Base-by-base conservation (phyloP, 2,113 vertebrate species). In the Motacilla tschutschensis region DNA sequence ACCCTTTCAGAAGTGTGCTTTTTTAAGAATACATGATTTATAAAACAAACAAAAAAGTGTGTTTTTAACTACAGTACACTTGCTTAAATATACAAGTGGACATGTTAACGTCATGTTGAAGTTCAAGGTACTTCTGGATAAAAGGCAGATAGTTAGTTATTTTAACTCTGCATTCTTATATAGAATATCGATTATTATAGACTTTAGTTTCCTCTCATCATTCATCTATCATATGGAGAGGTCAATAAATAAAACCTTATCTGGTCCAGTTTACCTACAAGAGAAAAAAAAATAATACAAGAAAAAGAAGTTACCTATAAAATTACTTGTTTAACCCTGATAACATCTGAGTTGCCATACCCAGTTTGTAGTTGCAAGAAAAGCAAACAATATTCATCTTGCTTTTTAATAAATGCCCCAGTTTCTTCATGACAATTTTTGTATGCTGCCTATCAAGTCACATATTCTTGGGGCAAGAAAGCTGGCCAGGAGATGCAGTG, bases 1-100 rank as follows among this genome's bases (percentile, higher is more conserved):
- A 75, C 84, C 87, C 86, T 78, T 90, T 89, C 66, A n/a, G 57
- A 96, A 96, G 91, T 97, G 96, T 97, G 97, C 97, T 97, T 95
- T 90, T 95, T 89, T 92, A 94, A 93, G 65, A 81, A 93, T 93
- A 93, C 29, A 64, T 86, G 67, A 78, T 78, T 95, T 95, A 92
- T 58, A 88, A 90, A 92, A 91, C 54, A 73, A 93, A 79, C 64
- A 86, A 79, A 65, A 72, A 75, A 74, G 33, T 47, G 75, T 92
- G 43, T 17, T 86, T 89, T 79, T 87, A 82, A 75, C 91, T 87
- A 85, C 71, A 94, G 91, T 91, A 67, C 90, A 94, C 91, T 79
- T 93, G 91, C 73, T 83, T 69, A 94, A 94, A 87, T 79, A 82
- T 17, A 79, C 88, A 96, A 95, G 92, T 94, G 93, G 89, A 96